Evolutionary conservation across 2,113 vertebrate genomes (phyloP).

Genomic region (Monarcha castaneiventris): DNA sequence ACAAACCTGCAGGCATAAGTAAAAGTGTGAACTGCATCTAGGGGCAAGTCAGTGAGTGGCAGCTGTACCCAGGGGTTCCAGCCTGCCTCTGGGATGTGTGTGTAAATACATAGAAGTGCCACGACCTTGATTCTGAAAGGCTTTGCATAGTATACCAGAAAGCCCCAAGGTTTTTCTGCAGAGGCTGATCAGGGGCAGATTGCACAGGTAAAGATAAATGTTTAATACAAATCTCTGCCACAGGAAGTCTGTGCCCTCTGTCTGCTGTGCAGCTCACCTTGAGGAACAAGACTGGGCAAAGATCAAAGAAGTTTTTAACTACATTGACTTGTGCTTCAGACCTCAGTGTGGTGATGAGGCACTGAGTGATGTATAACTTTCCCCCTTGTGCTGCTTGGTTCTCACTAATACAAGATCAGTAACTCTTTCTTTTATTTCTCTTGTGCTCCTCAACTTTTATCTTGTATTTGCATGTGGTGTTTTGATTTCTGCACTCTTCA

Average conservation of each 20-base stretch:
- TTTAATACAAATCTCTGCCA: background rate
- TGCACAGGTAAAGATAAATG: background rate
- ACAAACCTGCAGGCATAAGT: background rate
- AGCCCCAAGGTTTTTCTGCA: background rate
- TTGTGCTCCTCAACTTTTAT: background rate
- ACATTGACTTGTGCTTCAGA: background rate
- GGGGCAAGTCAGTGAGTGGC: background rate
- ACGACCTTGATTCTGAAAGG: background rate
- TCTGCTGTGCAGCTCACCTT: background rate
- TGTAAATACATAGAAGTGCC: background rate
- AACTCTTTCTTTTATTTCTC: background rate
- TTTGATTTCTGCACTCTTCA: constrained; percentile 5
- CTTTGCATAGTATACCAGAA: background rate
- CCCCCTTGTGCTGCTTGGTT: accelerated
- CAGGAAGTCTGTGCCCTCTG: background rate
- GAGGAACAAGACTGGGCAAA: background rate
- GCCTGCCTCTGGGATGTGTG: background rate
- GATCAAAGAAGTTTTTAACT: background rate
- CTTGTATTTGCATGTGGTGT: background rate
- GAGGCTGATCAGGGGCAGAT: background rate
- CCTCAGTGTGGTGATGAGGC: background rate
- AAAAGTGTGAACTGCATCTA: background rate
- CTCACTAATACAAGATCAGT: background rate
- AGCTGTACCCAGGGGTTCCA: background rate
- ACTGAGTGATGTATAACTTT: background rate